A percentile compares a stretch with the other conserved stretches of the same genome.
Conservation (phyloP, 2,113 vertebrate genomes). For the Proterorhinus semilunaris region DNA sequence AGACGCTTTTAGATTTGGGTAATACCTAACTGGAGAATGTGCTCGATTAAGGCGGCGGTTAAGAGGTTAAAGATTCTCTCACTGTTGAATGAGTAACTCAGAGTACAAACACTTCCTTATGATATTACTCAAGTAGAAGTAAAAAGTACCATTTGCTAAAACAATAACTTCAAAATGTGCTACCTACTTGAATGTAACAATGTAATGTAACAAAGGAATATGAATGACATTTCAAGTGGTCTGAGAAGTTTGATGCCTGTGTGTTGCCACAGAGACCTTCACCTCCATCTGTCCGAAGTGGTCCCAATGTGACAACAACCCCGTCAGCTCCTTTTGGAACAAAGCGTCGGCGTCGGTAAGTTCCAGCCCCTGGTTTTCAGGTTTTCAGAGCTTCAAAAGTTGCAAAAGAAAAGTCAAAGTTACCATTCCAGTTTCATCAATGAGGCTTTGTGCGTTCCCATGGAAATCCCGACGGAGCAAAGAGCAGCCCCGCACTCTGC, state of each 20-base stretch:
- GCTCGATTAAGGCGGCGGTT: too few species aligned
- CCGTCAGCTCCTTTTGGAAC: constrained; percentile 68
- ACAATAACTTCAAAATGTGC: too few species aligned
- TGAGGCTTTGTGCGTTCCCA: constrained; percentile 66
- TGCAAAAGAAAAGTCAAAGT: constrained; percentile 18
- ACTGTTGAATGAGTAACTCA: too few species aligned
- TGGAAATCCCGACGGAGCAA: constrained; percentile 48
- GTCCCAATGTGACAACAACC: constrained; percentile 49
- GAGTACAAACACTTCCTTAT: too few species aligned
- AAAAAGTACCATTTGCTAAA: too few species aligned
- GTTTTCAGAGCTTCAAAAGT: background rate
- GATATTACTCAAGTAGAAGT: too few species aligned
- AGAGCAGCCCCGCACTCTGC: constrained; percentile 33
- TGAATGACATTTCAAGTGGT: background rate
- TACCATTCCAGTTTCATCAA: constrained; percentile 37
- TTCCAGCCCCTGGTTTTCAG: background rate
- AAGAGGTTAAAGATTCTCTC: too few species aligned
- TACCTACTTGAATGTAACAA: too few species aligned
- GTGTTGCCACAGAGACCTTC: constrained; percentile 60
- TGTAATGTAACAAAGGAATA: too few species aligned
- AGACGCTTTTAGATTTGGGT: too few species aligned
- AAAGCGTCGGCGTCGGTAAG: constrained; percentile 60
- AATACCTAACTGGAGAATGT: too few species aligned
- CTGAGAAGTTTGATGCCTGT: background rate
- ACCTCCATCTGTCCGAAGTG: constrained; percentile 60